These are phyloP conservation scores for Sebastolobus altivelis DNA, from an alignment of 2,797 vertebrate genomes.

Conservation along the genomic window DNA sequence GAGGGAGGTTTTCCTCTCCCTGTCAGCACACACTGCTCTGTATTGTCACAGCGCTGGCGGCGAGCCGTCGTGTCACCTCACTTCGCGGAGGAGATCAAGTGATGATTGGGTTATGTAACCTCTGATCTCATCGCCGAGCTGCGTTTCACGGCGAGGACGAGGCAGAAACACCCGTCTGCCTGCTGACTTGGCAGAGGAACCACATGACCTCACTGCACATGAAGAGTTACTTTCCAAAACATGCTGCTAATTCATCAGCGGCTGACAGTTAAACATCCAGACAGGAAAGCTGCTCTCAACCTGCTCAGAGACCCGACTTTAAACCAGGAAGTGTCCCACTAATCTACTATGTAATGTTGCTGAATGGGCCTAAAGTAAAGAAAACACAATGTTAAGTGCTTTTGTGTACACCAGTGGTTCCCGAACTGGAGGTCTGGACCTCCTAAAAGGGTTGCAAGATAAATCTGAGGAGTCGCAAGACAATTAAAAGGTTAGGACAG, in stretches of 20 bases:
- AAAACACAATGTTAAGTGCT: neutral
- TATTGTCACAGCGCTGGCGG: neutral
- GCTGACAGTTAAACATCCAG: conserved; percentile 5
- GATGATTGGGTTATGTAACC: conserved; percentile 26
- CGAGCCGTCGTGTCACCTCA: conserved; percentile 2
- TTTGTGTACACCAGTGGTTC: neutral
- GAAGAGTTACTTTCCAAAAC: conserved; percentile 1
- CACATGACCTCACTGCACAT: conserved; percentile 10
- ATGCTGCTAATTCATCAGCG: neutral
- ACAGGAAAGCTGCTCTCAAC: neutral
- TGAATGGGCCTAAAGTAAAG: neutral
- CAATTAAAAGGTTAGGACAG: neutral
- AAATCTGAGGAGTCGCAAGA: neutral
- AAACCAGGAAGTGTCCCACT: neutral
- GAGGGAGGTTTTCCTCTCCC: conserved; percentile 14
- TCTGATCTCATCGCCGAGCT: neutral
- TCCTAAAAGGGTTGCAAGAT: neutral
- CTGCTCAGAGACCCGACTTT: neutral
- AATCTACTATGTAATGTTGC: neutral
- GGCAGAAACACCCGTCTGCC: neutral
- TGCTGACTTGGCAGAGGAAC: conserved; percentile 14
- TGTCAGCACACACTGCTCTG: conserved; percentile 2
- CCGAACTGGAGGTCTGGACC: neutral
- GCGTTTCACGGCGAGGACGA: neutral
- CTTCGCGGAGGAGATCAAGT: neutral